phyloP scores from a whole-genome alignment of 2,888 invertebrate genomes.

The Julus scanicus region DNA sequence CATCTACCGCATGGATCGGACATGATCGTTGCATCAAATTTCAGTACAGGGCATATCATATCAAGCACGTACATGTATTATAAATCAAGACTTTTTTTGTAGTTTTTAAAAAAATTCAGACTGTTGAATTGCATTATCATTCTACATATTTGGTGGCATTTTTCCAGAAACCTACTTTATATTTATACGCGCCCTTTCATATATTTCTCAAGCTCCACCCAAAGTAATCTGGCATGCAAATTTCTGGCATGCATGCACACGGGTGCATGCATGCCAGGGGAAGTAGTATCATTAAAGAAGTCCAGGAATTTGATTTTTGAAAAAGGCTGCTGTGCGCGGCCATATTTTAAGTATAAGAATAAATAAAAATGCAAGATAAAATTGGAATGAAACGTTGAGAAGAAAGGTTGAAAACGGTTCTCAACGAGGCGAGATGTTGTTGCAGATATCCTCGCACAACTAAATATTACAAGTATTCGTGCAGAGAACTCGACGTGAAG shows the following conservation, averaged over 20 bases:
- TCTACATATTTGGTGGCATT: not conserved
- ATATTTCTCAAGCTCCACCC: constrained; percentile 24
- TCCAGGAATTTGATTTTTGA: not conserved
- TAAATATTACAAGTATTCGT: constrained; percentile 13
- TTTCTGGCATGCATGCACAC: not conserved
- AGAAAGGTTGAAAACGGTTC: not conserved
- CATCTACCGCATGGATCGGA: not conserved
- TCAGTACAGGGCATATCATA: not conserved
- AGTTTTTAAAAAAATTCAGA: not conserved
- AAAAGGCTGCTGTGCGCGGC: constrained; percentile 21
- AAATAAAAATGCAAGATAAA: constrained; percentile 2
- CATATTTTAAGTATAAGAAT: constrained; percentile 8
- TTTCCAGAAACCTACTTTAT: not conserved
- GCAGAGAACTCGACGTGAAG: not conserved
- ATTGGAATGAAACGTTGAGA: constrained; percentile 31
- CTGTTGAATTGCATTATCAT: not conserved
- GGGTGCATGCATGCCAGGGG: not conserved
- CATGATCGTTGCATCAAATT: not conserved
- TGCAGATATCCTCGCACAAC: constrained; percentile 13
- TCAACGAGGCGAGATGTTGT: not conserved
- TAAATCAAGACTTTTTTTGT: not conserved
- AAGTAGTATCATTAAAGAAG: not conserved
- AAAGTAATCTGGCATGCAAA: constrained; percentile 1
- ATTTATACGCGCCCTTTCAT: not conserved
- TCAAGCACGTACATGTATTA: not conserved